phyloP scores from a whole-genome alignment of 2,113 vertebrate species.

The Glaucidium brasilianum region DNA sequence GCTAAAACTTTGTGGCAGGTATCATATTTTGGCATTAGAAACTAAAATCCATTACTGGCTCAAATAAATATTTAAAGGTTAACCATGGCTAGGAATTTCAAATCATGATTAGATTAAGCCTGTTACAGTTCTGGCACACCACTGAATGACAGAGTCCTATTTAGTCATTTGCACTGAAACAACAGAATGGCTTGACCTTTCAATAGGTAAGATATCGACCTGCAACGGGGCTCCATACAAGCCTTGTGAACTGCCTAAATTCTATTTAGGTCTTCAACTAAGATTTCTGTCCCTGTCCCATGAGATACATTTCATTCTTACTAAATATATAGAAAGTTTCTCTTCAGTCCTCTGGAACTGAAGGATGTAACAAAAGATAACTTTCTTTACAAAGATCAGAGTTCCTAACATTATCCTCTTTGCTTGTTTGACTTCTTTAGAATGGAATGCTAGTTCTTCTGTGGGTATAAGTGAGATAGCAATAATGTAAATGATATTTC shows the following conservation, averaged over 20 bases:
- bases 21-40: neutral
- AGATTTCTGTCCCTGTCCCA: neutral
- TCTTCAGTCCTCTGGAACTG: neutral
- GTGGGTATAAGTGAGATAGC: neutral
- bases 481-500: neutral
- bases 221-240: neutral
- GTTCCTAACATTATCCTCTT: neutral
- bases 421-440: neutral
- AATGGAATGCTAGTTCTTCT: neutral
- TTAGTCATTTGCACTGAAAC: neutral
- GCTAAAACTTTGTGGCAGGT: neutral
- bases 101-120: conserved; percentile 15
- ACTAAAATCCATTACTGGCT: neutral
- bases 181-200: conserved; percentile 17
- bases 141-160: neutral
- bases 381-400: neutral
- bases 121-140: neutral
- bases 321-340: neutral
- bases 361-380: neutral
- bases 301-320: neutral
- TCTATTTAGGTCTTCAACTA: neutral
- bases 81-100: conserved; percentile 16
- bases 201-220: neutral
- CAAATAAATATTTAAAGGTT: conserved; percentile 43
- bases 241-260: neutral